These are phyloP conservation scores for Galeopterus variegatus DNA, from an alignment of 2,113 vertebrate species.

Conservation along the genomic window DNA sequence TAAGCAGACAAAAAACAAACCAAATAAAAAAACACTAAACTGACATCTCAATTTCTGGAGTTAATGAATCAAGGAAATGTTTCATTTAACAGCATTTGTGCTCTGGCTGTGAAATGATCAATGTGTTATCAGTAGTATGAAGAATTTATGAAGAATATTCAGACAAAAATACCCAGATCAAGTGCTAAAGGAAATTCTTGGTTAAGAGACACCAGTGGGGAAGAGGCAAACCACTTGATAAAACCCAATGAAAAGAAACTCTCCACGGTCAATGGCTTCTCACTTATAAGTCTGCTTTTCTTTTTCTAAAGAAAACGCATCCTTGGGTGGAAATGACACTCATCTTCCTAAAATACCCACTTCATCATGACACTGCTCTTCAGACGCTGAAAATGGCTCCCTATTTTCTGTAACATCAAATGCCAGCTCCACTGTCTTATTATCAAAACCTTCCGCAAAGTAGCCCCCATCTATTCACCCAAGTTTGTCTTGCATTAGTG, in stretches of 20 bases:
- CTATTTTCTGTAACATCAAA: not conserved
- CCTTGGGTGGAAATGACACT: constrained; percentile 13
- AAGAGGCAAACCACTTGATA: constrained; percentile 51
- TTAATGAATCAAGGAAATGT: not conserved
- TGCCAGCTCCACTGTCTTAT: not conserved
- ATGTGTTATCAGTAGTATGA: not conserved
- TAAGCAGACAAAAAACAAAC: not conserved
- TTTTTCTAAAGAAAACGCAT: constrained; percentile 58
- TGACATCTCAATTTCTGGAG: constrained; percentile 27
- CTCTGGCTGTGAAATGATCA: not conserved
- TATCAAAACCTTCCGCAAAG: not conserved
- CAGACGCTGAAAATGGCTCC: not conserved
- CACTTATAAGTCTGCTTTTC: constrained; percentile 8
- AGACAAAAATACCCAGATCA: not conserved
- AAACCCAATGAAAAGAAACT: constrained; percentile 24
- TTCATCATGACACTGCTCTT: not conserved
- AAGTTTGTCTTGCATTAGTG: not conserved
- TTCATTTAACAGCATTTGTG: not conserved
- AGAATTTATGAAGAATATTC: not conserved
- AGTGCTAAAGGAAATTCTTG: not conserved
- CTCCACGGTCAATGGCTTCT: constrained; percentile 60
- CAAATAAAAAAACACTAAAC: not conserved
- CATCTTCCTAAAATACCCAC: constrained; percentile 45
- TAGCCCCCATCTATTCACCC: not conserved
- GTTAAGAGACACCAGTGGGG: not conserved